These are phyloP conservation scores for Sebastes itinus DNA, from an alignment of 2,797 vertebrate species.

Conservation along the genomic window DNA sequence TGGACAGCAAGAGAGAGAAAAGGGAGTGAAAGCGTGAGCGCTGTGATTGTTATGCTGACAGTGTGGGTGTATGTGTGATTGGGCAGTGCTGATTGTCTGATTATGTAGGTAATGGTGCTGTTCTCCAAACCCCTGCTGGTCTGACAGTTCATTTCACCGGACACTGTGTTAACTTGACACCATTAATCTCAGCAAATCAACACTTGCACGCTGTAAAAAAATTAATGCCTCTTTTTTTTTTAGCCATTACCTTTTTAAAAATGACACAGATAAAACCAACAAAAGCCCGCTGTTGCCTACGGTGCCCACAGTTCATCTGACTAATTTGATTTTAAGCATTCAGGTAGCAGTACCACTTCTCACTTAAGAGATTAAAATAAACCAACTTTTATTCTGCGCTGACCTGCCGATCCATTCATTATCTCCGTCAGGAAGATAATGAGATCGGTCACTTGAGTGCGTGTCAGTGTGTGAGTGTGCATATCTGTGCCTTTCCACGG, in stretches of 20 bases:
- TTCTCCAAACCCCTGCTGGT: conserved; percentile 12
- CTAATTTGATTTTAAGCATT: background rate
- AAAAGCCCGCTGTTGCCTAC: background rate
- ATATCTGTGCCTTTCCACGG: background rate
- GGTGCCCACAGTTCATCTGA: background rate
- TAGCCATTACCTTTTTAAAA: background rate
- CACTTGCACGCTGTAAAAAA: background rate
- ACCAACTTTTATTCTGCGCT: background rate
- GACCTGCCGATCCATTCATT: conserved; percentile 18
- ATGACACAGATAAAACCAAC: background rate
- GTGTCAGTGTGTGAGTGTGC: background rate
- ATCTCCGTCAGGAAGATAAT: background rate
- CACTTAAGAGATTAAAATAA: background rate
- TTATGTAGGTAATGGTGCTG: conserved; percentile 44
- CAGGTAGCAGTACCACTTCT: background rate
- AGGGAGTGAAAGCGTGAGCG: background rate
- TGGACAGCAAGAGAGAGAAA: background rate
- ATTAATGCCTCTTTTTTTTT: background rate
- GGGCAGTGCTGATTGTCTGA: conserved; percentile 46
- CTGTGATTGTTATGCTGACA: background rate
- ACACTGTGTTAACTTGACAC: conserved; percentile 22
- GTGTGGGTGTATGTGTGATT: conserved; percentile 4
- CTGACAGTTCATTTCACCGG: conserved; percentile 44
- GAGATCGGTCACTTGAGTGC: background rate
- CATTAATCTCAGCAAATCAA: conserved; percentile 4